Evolutionary conservation across 2,888 invertebrate genomes (phyloP).

Genomic region (Parnassius apollo): DNA sequence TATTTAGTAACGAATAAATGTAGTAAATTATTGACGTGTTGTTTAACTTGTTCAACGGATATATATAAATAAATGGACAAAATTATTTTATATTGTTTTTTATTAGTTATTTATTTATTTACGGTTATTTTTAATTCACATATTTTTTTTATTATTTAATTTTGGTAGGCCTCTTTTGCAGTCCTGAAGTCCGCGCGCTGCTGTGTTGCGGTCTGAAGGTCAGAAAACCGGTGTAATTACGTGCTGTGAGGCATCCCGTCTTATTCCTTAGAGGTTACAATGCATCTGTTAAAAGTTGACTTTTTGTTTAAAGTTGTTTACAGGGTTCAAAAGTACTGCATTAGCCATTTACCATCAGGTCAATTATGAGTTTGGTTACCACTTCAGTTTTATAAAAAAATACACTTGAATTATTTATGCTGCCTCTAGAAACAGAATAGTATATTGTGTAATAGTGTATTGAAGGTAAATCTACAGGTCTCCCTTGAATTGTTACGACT

Average conservation of each 20-base stretch:
- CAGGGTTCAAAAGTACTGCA: no score
- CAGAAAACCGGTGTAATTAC: no score
- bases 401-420: conserved; percentile 7
- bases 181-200: no score
- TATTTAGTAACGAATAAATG: conserved; percentile 40
- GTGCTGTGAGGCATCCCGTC: no score
- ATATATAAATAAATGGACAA: conserved; percentile 24
- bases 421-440: conserved; percentile 21
- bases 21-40: conserved; percentile 40
- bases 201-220: no score
- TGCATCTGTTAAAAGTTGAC: no score
- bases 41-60: conserved; percentile 25
- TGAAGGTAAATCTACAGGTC: not conserved
- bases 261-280: no score
- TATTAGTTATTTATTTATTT: conserved; percentile 8
- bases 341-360: no score
- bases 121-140: conserved; percentile 7
- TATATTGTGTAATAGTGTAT: conserved; percentile 1
- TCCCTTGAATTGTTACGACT: not conserved
- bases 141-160: not conserved
- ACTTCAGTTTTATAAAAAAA: no score
- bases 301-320: no score
- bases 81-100: conserved; percentile 11
- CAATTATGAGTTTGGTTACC: no score
- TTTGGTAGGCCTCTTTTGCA: no score